Evolutionary conservation across 1,140 invertebrate genomes (phyloP).

Genomic region (Ridgeia piscesae): DNA sequence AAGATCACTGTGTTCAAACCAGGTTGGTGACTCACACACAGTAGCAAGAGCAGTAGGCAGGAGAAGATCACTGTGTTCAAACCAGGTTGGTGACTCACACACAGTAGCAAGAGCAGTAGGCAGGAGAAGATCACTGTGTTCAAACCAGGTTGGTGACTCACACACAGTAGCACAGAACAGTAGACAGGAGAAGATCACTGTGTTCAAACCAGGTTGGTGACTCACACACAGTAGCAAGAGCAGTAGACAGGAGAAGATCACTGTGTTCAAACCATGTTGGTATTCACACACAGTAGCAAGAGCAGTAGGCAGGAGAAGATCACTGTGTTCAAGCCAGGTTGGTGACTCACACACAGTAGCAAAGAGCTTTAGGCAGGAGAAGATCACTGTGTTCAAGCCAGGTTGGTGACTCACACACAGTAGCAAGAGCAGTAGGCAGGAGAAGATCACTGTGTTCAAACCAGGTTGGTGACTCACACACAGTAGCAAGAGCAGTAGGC

Average conservation of each 20-base stretch:
- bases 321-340: background rate
- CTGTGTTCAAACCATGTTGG: background rate
- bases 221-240: background rate
- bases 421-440: background rate
- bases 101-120: background rate
- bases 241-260: background rate
- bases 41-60: background rate
- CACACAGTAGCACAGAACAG: too few relatives aligned
- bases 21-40: background rate
- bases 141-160: background rate
- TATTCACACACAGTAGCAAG: background rate
- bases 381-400: background rate
- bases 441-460: background rate
- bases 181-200: background rate
- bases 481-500: background rate
- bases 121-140: background rate
- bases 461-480: background rate
- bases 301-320: background rate
- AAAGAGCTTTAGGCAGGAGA: background rate
- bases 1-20: background rate
- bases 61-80: background rate
- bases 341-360: too few relatives aligned
- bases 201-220: background rate
- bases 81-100: background rate
- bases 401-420: background rate